Conservation (phyloP, 2,797 vertebrate genomes). For the Oreortyx pictus region DNA sequence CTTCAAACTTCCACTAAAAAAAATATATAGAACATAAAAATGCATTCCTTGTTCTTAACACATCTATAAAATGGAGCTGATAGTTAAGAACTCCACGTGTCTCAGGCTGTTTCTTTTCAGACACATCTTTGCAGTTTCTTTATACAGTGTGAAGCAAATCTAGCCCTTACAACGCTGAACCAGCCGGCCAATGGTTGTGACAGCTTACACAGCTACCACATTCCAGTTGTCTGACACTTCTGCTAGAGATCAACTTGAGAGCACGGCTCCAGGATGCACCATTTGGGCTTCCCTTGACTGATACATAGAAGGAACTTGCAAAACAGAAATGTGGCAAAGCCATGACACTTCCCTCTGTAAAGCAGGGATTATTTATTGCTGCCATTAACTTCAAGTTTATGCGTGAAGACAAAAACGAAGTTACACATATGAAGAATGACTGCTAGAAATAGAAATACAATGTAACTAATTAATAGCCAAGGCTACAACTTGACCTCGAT, state of each 20-base stretch:
- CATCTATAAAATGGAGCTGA: neutral
- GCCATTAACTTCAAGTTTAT: neutral
- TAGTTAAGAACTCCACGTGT: neutral
- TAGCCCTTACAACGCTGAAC: neutral
- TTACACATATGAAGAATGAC: neutral
- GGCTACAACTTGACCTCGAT: neutral
- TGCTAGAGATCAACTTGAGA: neutral
- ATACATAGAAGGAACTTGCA: neutral
- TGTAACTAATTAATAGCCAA: neutral
- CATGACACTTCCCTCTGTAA: neutral
- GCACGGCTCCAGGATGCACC: neutral
- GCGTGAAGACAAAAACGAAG: neutral
- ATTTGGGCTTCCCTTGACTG: neutral
- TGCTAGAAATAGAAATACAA: neutral
- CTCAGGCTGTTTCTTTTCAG: too few relatives aligned
- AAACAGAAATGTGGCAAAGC: neutral
- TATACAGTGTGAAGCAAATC: neutral
- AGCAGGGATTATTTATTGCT: neutral
- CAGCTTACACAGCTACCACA: neutral
- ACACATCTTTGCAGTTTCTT: neutral
- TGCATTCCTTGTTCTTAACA: neutral
- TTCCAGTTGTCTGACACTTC: neutral
- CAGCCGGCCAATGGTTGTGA: neutral
- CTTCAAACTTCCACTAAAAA: neutral
- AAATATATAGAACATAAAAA: neutral